Base-by-base conservation (phyloP, 2,113 vertebrate species). In the Aldabrachelys gigantea region DNA sequence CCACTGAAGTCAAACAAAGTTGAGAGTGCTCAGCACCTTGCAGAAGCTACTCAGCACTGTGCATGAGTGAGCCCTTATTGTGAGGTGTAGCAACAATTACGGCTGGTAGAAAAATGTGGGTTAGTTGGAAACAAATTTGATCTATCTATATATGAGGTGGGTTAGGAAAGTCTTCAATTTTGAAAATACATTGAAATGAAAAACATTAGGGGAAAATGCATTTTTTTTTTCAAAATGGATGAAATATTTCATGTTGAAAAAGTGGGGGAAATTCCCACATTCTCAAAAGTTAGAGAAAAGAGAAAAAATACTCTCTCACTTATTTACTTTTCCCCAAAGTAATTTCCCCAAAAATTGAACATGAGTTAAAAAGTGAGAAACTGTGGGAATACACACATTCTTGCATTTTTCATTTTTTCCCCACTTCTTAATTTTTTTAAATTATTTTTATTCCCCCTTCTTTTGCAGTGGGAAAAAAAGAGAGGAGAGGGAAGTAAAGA, bases 71-170 rank as follows among this genome's bases (percentile, higher is more conserved):
- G n/a, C 12, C 12, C 7, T 56, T 25, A 12, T 10, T 6, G 22
- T 24, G 7, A 1, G 62, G 12, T 0, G 0, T n/a, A 0, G 0
- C 1, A 16, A 2, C 21, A 0, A 0, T 11, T 0, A 2, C 0
- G 6, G 22, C 2, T 16, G 29, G 16, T 27, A 5, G 25, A 5
- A 14, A 25, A 38, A 62, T 69, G 49, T 3, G 53, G 13, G 83
- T 44, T 9, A 52, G 50, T 4, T 21, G 41, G 49, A 84, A 84
- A 44, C 0, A 27, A 89, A 24, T 0, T 0, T 56, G 54, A 22
- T 62, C 16, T 62, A 16, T 76, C 69, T 56, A n/a, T 17, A 84
- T 1, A 1, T 19, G 16, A 14, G 16, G 4, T 69, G 31, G 6
- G 62, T 35, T 69, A 1, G 65, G 41, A 47, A 84, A 88, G 76